Base-by-base conservation (phyloP, 2,113 vertebrate species). In the Lanius ludovicianus region DNA sequence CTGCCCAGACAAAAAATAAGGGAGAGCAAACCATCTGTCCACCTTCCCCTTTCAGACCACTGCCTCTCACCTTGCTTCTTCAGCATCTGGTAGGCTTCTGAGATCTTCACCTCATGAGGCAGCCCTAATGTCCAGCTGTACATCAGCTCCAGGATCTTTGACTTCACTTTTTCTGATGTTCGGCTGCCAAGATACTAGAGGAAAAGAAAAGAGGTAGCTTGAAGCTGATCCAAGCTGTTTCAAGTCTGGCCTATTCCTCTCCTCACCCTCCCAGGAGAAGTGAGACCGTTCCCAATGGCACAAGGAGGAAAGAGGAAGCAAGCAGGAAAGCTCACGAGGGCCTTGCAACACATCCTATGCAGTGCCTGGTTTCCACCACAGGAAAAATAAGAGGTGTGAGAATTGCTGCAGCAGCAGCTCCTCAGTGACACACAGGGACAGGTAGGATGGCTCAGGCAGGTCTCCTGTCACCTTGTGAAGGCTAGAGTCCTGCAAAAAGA, bases 81-180 rank as follows among this genome's bases (percentile, higher is more conserved):
- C 67, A 99, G 98, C 99, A 99, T 99, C 96, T 99, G 99, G 97
- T 99, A 99, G 46, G 99, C 99, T 53, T 99, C 99, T 2, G 98
- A 95, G 27, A 99, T 99, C 97, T 99, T 99, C 90, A 98, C 98
- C 92, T 99, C 99, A 15, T 99, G 98, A 10, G 99, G 99, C 79
- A 99, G 96, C 41, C 97, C 98, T 19, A 99, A 63, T 0, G 98
- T 99, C 99, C 99, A 99, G 97, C 98, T 98, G 97, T 98, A 99
- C 93, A 99, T 98, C 62, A 99, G 97, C 97, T 99, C 99, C 93
- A 99, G 82, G 91, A 99, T 98, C 95, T 99, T 99, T 76, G 97
- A 98, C 97, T 99, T 99, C 86, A 99, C 99, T 47, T 98, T 98
- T 49, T 99, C 99, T 12, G 99, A 98, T 25, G 99, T 99, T 47